A percentile compares a stretch with the other conserved stretches of the same genome.
phyloP scores from a whole-genome alignment of 1,140 invertebrate species.

The Epicauta chinensis region DNA sequence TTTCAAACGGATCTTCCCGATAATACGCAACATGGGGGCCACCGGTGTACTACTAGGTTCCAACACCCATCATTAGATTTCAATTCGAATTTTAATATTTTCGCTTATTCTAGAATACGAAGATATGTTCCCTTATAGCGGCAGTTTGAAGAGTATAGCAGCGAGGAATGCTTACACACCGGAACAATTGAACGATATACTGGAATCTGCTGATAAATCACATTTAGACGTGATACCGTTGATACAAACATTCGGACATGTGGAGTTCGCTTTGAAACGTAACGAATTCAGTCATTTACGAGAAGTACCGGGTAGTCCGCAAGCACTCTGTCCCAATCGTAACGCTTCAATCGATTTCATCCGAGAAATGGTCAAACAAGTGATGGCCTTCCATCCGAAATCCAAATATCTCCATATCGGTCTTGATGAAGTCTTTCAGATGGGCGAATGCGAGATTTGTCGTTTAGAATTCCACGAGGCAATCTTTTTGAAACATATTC shows the following conservation, averaged over 20 bases:
- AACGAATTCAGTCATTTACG: constrained; percentile 67
- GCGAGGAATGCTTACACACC: constrained; percentile 73
- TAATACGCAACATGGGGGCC: constrained; percentile 70
- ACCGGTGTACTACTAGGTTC: constrained; percentile 57
- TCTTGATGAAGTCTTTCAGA: constrained; percentile 76
- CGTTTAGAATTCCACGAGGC: constrained; percentile 46
- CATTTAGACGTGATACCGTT: constrained; percentile 82
- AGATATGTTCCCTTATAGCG: constrained; percentile 93
- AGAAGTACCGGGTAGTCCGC: constrained; percentile 70
- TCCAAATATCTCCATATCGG: constrained; percentile 61
- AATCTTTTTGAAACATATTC: constrained; percentile 68
- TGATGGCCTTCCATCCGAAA: constrained; percentile 45
- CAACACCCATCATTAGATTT: not conserved
- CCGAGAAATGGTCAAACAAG: constrained; percentile 76
- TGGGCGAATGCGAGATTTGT: constrained; percentile 74
- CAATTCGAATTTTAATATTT: constrained; percentile 54
- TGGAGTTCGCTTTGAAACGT: constrained; percentile 86
- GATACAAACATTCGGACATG: constrained; percentile 92
- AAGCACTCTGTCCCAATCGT: constrained; percentile 77
- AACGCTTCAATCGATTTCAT: constrained; percentile 66
- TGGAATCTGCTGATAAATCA: constrained; percentile 56
- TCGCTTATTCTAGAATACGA: constrained; percentile 93
- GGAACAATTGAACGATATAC: constrained; percentile 59
- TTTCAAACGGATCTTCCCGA: constrained; percentile 65
- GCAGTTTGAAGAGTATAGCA: constrained; percentile 56